Base-by-base conservation (phyloP, 2,113 vertebrate species). In the Austrofundulus limnaeus region DNA sequence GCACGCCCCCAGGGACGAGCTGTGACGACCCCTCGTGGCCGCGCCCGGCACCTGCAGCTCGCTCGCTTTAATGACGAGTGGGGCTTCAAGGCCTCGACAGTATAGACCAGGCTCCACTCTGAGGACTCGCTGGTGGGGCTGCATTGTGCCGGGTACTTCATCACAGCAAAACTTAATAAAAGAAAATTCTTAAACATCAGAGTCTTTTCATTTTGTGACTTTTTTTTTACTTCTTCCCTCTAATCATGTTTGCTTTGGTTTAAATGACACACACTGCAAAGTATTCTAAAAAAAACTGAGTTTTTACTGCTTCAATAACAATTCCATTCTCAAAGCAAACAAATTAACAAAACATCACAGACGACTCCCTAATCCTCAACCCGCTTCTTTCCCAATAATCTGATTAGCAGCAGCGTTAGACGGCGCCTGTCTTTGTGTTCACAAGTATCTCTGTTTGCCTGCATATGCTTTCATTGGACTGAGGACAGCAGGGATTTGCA, bases 11-110 rank as follows among this genome's bases (percentile, higher is more conserved):
- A 84, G 88, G 66, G 91, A 93, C 37, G 92, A 94, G 82, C 86
- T 94, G 34, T 94, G 87, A 89, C 24, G 86, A 88, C 89, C 65
- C 70, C 86, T 63, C 47, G 85, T 85, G 90, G 88, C 34, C 59
- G 43, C 45, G 60, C 49, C 20, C 62, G 56, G 83, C 64, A n/a
- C 19, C 74, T 90, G 90, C 88, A 89, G 12, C 50, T 65, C 0
- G 61, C 46, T 28, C 43, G 5, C 73, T 55, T 66, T 56, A 74
- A 91, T 93, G 91, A 92, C 53, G 89, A 78, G 67, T 78, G 85
- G 83, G 49, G 75, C 86, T 75, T 20, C 63, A 92, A 92, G 86
- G 84, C 85, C 54, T 6, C 7, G n/a, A n/a, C n/a, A n/a, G n/a
- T n/a, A n/a, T n/a, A 12, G 48, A 85, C 77, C 90, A 78, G 90